Conservation (phyloP, 2,113 vertebrate genomes). For the Lophochroa leadbeateri region DNA sequence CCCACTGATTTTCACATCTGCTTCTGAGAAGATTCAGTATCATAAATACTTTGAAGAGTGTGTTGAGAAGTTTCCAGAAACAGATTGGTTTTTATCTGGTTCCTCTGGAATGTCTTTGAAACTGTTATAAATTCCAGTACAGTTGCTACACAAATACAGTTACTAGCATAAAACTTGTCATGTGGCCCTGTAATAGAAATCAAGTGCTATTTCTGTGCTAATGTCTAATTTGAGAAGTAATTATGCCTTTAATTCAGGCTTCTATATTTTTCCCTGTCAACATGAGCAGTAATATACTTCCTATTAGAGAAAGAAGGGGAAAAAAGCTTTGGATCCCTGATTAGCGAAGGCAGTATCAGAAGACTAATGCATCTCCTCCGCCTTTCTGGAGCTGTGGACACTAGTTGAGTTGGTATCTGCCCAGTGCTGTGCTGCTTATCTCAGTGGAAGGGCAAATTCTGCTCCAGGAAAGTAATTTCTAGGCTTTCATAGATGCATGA, state of each 20-base stretch:
- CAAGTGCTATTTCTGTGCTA: neutral
- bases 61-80: neutral
- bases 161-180: neutral
- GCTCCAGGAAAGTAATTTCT: neutral
- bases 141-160: neutral
- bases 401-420: neutral
- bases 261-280: neutral
- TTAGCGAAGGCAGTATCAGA: neutral
- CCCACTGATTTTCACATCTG: neutral
- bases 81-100: neutral
- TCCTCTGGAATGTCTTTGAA: neutral
- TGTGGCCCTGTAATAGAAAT: neutral
- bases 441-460: neutral
- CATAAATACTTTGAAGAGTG: neutral
- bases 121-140: neutral
- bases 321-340: neutral
- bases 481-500: neutral
- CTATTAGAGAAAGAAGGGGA: neutral
- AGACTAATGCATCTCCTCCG: neutral
- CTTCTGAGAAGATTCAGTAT: neutral
- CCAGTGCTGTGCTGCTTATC: neutral
- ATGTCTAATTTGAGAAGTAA: neutral
- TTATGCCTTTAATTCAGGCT: neutral
- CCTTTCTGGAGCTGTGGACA: neutral
- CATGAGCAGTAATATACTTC: neutral